phyloP scores from a whole-genome alignment of 2,888 invertebrate genomes.

The Cistogaster globosa region DNA sequence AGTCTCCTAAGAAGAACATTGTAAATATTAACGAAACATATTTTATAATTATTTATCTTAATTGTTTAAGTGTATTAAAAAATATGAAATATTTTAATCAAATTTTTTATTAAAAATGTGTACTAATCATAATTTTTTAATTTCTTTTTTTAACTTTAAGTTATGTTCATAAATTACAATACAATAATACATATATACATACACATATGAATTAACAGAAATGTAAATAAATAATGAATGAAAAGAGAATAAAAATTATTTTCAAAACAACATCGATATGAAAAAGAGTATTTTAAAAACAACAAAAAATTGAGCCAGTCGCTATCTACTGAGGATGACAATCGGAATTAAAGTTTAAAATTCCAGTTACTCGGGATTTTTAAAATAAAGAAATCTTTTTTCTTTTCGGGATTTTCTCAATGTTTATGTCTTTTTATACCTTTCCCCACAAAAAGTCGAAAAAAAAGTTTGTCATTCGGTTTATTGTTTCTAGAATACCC shows the following conservation, averaged over 20 bases:
- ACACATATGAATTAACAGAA: neutral
- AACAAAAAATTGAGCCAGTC: no score
- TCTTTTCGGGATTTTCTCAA: no score
- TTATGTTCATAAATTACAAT: slow-evolving; percentile 19
- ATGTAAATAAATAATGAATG: slow-evolving; percentile 59
- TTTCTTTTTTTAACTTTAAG: neutral
- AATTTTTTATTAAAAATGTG: slow-evolving; percentile 31
- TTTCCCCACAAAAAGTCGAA: no score
- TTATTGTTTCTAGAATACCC: no score
- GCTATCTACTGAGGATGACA: no score
- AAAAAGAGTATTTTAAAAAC: no score
- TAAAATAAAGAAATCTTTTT: no score
- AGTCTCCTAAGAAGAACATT: slow-evolving; percentile 60
- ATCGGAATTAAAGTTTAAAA: no score
- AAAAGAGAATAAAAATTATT: slow-evolving; percentile 1
- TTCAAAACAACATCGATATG: neutral
- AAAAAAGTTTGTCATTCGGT: no score
- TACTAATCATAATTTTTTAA: slow-evolving; percentile 64
- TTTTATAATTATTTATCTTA: slow-evolving; percentile 20
- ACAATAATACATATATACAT: neutral
- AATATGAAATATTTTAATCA: slow-evolving; percentile 24
- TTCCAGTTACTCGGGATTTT: no score
- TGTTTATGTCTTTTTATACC: no score
- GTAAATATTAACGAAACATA: slow-evolving; percentile 52
- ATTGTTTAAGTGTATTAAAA: slow-evolving; percentile 33